Evolutionary conservation across 2,113 vertebrate genomes (phyloP).

Genomic region (Junco hyemalis): DNA sequence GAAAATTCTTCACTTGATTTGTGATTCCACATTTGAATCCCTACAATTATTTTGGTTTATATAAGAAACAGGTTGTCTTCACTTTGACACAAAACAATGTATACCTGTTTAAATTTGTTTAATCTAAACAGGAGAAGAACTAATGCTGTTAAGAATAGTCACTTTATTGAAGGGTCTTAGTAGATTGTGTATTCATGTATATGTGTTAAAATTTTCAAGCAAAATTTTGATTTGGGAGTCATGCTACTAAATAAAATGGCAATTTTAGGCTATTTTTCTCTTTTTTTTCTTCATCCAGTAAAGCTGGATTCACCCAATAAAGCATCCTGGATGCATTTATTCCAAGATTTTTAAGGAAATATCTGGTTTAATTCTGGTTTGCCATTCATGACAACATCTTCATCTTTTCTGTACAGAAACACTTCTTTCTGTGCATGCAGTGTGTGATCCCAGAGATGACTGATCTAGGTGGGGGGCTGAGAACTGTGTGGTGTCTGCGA

Average conservation of each 20-base stretch:
- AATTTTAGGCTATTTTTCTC: neutral
- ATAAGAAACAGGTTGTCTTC: neutral
- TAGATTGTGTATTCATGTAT: neutral
- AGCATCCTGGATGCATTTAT: neutral
- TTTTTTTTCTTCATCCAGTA: neutral
- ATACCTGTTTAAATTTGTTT: neutral
- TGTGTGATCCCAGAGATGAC: neutral
- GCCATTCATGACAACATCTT: neutral
- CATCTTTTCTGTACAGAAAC: neutral
- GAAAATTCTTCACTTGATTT: neutral
- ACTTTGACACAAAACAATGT: neutral
- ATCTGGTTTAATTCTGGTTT: neutral
- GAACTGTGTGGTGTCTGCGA: neutral
- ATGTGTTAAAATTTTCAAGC: neutral
- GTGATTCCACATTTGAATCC: neutral
- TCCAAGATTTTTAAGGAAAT: neutral
- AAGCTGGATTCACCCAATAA: neutral
- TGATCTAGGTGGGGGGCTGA: neutral
- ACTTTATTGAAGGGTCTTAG: neutral
- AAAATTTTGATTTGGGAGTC: neutral
- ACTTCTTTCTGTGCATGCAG: neutral
- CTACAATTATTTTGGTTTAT: neutral
- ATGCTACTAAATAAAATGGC: neutral
- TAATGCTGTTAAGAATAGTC: neutral
- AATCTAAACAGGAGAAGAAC: neutral